Evolutionary conservation across 1,140 invertebrate genomes (phyloP).

Genomic region (Lepidostoma basale): DNA sequence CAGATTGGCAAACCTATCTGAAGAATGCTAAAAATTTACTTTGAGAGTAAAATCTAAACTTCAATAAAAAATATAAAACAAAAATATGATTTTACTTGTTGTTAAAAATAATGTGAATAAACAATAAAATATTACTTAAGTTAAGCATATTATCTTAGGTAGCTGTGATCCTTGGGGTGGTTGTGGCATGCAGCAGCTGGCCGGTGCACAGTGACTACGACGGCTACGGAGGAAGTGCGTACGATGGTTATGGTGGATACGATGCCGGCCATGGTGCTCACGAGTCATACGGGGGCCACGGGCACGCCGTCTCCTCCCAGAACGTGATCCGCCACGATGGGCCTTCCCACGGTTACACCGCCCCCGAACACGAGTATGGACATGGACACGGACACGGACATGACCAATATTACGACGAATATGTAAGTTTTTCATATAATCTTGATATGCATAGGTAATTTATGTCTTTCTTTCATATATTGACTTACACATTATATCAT

Average conservation of each 20-base stretch:
- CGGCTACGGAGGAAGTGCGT: slow-evolving; percentile 19
- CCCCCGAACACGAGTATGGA: slow-evolving; percentile 28
- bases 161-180: slow-evolving; percentile 26
- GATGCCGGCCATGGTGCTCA: neutral
- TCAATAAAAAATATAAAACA: neutral
- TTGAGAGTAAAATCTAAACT: no score
- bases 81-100: no score
- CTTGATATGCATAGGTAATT: no score
- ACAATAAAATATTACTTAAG: neutral
- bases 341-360: slow-evolving; percentile 38
- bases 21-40: no score
- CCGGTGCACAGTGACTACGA: slow-evolving; percentile 19
- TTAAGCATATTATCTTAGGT: slow-evolving; percentile 26
- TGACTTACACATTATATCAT: no score
- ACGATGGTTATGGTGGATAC: neutral
- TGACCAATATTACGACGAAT: slow-evolving; percentile 46
- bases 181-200: slow-evolving; percentile 7
- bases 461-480: no score
- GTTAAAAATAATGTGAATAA: neutral
- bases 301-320: slow-evolving; percentile 38
- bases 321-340: slow-evolving; percentile 39
- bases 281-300: slow-evolving; percentile 17
- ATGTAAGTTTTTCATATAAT: slow-evolving; percentile 34
- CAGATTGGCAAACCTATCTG: no score
- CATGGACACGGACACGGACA: slow-evolving; percentile 34